Percentiles rank a stretch among this genome's conserved stretches.
Evolutionary conservation across 1,140 invertebrate species (phyloP).

Genomic region (Drosophila equinoxialis): DNA sequence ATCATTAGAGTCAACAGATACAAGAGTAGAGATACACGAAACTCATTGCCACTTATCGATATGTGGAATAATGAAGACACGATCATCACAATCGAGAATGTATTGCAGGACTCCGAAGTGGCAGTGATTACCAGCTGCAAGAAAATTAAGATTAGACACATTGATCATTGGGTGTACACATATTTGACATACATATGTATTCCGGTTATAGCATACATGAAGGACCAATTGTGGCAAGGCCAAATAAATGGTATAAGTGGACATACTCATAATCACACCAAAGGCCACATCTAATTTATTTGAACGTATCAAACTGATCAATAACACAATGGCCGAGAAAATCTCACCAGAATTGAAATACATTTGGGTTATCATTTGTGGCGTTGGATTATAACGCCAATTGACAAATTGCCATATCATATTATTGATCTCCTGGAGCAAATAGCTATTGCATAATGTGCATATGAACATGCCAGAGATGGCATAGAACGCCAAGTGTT

Average conservation of each 20-base stretch:
- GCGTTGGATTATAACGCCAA: constrained; percentile 4
- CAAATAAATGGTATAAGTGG: not conserved
- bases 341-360: constrained; percentile 8
- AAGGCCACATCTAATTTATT: not conserved
- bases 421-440: constrained; percentile 5
- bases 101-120: not conserved
- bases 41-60: constrained; percentile 9
- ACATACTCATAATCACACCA: constrained; percentile 10
- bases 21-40: not conserved
- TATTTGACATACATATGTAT: constrained; percentile 2
- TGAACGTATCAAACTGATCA: not conserved
- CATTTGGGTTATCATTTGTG: not conserved
- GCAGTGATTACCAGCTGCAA: not conserved
- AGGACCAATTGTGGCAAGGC: not conserved
- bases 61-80: not conserved
- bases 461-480: not conserved
- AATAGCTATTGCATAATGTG: not conserved
- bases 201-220: not conserved
- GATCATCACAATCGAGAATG: not conserved
- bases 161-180: not conserved
- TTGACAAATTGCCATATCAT: constrained; percentile 6
- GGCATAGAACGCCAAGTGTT: not conserved
- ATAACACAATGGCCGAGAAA: not conserved
- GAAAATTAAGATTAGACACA: too few relatives aligned
- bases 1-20: not conserved